Base-by-base conservation (phyloP, 2,113 vertebrate species). In the Planiliza haematocheilus region DNA sequence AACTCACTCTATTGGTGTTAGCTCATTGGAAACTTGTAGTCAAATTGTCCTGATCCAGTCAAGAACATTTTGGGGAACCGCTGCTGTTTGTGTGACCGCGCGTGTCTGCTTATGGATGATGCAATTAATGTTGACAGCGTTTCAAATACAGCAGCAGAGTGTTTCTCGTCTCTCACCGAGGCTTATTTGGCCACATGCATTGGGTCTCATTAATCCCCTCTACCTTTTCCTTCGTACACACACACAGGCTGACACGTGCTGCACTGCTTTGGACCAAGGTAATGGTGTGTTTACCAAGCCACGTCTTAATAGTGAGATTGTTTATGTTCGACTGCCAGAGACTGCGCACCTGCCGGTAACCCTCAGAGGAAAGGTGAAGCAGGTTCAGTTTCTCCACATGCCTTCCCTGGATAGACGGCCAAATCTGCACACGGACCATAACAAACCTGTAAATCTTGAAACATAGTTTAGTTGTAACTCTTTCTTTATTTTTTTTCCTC, bases 271-370 rank as follows among this genome's bases (percentile, higher is more conserved):
- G 49, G 56, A 73, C 79, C 17, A 45, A 56, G 66, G 63, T 74
- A 52, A n/a, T 20, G 12, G 14, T 51, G 34, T 77, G 42, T 74
- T 82, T 86, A 67, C 82, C 58, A n/a, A 50, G 50, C 21, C 52
- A 65, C 80, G 81, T 65, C 42, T 81, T 75, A 85, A 36, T 45
- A 51, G 57, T 64, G n/a, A 67, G 45, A 18, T 73, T 86, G 76
- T 87, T 89, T 73, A 76, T 53, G 56, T 39, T 11, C 1, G 55
- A 24, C 70, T 78, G 48, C 56, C 67, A 59, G 41, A 38, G 24
- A 78, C 41, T 55, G 30, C 46, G 8, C 72, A 87, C 77, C 77
- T 86, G 75, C 64, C 57, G 55, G 74, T 64, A 53, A 55, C 62
- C 66, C 42, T 71, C 60, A 41, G 68, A 39, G 51, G 8, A 79